Evolutionary conservation across 2,888 invertebrate genomes (phyloP).

Genomic region (Hemistola chrysoprasaria): DNA sequence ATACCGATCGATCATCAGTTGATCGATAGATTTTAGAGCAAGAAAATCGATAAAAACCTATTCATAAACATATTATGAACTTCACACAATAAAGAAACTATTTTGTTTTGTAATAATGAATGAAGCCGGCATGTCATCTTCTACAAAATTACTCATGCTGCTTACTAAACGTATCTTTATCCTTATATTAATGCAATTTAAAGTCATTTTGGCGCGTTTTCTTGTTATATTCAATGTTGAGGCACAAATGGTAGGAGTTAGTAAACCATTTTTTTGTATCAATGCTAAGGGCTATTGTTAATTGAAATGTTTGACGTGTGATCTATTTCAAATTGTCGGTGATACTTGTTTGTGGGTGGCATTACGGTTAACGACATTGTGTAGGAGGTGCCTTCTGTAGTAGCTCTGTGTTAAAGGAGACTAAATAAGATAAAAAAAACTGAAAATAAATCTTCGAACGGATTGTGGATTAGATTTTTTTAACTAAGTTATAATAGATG

Average conservation of each 20-base stretch:
- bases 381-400: constrained; percentile 28
- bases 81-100: constrained; percentile 38
- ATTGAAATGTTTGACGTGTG: constrained; percentile 56
- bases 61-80: constrained; percentile 37
- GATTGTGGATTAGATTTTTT: no score
- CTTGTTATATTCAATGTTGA: no score
- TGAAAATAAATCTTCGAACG: no score
- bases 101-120: constrained; percentile 43
- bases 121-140: constrained; percentile 31
- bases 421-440: background rate
- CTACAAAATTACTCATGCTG: constrained; percentile 14
- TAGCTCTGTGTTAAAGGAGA: constrained; percentile 9
- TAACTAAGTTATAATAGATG: no score
- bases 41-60: constrained; percentile 35
- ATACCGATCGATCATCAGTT: constrained; percentile 45
- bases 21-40: constrained; percentile 45
- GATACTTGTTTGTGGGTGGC: constrained; percentile 44
- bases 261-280: constrained; percentile 35
- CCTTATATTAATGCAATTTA: constrained; percentile 7
- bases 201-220: constrained; percentile 9
- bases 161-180: background rate
- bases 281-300: constrained; percentile 51
- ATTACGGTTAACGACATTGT: constrained; percentile 22
- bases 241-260: constrained; percentile 3
- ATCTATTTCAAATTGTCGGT: constrained; percentile 45